Conservation (phyloP, 1,140 invertebrate genomes). For the Drosophila burlai region DNA sequence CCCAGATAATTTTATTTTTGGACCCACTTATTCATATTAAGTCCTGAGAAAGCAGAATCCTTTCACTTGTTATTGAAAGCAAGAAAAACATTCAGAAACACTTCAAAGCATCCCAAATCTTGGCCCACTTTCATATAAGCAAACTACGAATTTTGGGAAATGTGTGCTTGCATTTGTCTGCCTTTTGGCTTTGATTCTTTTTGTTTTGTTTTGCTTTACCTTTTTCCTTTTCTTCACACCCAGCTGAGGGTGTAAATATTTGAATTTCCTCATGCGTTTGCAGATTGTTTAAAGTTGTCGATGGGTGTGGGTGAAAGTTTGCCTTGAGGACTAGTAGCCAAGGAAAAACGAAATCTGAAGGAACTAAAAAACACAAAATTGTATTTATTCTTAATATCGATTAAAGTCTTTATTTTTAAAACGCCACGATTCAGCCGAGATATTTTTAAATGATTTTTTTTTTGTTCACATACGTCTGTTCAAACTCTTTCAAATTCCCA, state of each 20-base stretch:
- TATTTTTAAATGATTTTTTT: neutral
- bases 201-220: slow-evolving; percentile 22
- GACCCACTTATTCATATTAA: slow-evolving; percentile 24
- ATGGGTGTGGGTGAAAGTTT: slow-evolving; percentile 19
- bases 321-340: slow-evolving; percentile 20
- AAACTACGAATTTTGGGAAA: slow-evolving; percentile 34
- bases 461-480: slow-evolving; percentile 33
- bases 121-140: neutral
- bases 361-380: neutral
- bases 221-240: slow-evolving; percentile 46
- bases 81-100: slow-evolving; percentile 13
- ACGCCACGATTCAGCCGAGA: too few species aligned
- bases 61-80: slow-evolving; percentile 37
- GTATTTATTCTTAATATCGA: neutral
- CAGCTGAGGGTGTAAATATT: slow-evolving; percentile 65
- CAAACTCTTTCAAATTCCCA: slow-evolving; percentile 60
- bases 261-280: slow-evolving; percentile 50
- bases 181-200: slow-evolving; percentile 40
- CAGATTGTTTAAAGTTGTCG: slow-evolving; percentile 27
- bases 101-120: slow-evolving; percentile 7
- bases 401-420: neutral
- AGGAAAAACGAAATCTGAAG: neutral
- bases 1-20: neutral
- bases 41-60: slow-evolving; percentile 52
- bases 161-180: slow-evolving; percentile 63